phyloP scores from a whole-genome alignment of 2,797 vertebrate species.

The Dendrocincla fuliginosa region DNA sequence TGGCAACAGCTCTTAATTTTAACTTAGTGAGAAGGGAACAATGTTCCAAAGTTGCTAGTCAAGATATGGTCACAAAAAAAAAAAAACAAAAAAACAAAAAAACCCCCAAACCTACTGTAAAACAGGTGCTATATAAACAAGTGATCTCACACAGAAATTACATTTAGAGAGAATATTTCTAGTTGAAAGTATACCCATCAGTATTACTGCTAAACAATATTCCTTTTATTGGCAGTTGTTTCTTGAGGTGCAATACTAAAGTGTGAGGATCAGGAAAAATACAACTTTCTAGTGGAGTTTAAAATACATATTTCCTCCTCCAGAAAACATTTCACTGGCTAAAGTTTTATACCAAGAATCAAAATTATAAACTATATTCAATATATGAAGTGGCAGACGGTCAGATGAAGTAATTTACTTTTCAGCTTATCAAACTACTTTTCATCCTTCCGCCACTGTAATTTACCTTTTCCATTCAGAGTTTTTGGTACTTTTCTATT shows the following conservation, averaged over 20 bases:
- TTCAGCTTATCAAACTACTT: background rate
- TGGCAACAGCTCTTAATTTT: background rate
- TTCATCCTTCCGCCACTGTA: background rate
- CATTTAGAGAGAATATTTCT: background rate
- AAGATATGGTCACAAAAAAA: background rate
- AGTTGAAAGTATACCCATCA: background rate
- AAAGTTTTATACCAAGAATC: background rate
- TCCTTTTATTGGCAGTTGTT: background rate
- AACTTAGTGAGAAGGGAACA: background rate
- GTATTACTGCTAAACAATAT: background rate
- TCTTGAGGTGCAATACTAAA: background rate
- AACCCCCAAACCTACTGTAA: background rate
- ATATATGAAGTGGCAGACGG: background rate
- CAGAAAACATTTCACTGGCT: background rate
- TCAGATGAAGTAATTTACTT: background rate
- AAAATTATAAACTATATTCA: background rate
- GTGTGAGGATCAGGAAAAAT: background rate
- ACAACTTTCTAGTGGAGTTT: background rate
- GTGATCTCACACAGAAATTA: background rate
- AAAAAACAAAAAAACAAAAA: background rate
- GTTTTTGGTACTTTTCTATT: background rate
- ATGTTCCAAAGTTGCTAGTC: background rate
- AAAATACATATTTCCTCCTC: background rate
- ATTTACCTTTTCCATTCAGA: background rate
- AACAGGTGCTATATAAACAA: background rate